Evolutionary conservation across 1,140 invertebrate genomes (phyloP).

Genomic region (Melanaphis sacchari): DNA sequence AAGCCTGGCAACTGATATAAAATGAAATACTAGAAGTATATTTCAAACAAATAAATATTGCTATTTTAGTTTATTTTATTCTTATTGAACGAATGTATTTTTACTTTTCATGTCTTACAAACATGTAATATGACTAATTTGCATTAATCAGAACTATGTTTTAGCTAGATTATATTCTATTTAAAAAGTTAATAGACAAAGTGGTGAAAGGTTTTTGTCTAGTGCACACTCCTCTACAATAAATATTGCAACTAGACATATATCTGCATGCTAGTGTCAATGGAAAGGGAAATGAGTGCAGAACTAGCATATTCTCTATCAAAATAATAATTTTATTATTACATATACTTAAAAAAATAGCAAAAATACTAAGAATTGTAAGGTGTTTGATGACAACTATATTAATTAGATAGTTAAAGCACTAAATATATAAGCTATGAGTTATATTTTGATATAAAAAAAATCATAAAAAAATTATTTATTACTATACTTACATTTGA

Average conservation of each 20-base stretch:
- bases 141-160: not conserved
- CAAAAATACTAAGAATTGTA: no score
- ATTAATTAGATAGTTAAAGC: not conserved
- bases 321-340: not conserved
- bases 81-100: not conserved
- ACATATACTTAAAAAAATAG: no score
- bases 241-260: not conserved
- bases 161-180: not conserved
- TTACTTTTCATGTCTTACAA: not conserved
- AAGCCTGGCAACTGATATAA: not conserved
- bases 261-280: not conserved
- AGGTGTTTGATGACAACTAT: not conserved
- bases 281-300: not conserved
- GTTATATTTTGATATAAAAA: no score
- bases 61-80: not conserved
- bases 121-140: not conserved
- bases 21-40: not conserved
- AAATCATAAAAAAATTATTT: no score
- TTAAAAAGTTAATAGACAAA: not conserved
- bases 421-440: not conserved
- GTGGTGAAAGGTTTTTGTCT: not conserved
- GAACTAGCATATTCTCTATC: not conserved
- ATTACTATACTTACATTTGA: conserved; percentile 13
- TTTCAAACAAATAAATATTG: not conserved
- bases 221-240: not conserved